Base-by-base conservation (phyloP, 2,113 vertebrate genomes). In the Gymnorhina tibicen region DNA sequence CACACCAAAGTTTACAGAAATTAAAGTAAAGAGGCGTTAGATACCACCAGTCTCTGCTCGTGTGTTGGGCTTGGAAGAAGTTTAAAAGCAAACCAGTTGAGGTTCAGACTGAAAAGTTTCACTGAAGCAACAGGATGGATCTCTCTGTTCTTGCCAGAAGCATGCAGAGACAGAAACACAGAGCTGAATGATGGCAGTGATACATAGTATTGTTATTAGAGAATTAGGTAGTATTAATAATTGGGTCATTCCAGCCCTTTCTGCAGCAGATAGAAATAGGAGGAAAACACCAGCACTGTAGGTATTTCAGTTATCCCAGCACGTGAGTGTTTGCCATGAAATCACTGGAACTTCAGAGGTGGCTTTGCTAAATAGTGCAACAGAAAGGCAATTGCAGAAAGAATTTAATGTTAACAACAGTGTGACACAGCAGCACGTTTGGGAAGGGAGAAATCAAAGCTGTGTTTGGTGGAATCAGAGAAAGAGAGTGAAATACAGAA, bases 41-140 rank as follows among this genome's bases (percentile, higher is more conserved):
- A 32, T 4, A 44, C 17, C 72, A 67, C 30, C 2, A 1, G 41
- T 32, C 28, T 17, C 37, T 78, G 26, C 66, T 73, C 1, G 0
- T 16, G 15, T 30, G 12, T 15, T 60, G 26, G 26, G 20, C 23
- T 81, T 50, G 63, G 60, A 63, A 76, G 35, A 55, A 75, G 15
- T 32, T 22, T 44, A 28, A 47, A 69, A 60, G 19, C 33, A 35
- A 66, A 74, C 5, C 11, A 30, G 24, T 1, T 37, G 50, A 55
- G 16, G 13, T 24, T 82, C 46, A 42, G 32, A 41, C 24, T 49
- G 26, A 50, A 30, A 89, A 44, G 9, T 44, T 60, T 82, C 11
- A 6, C 30, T 60, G 69, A 68, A 67, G 16, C 19, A 63, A 18
- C 7, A 10, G 35, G 27, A 39, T 70, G 35, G 74, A 56, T 46